Evolutionary conservation across 2,113 vertebrate species (phyloP).

Genomic region (Nerophis lumbriciformis): DNA sequence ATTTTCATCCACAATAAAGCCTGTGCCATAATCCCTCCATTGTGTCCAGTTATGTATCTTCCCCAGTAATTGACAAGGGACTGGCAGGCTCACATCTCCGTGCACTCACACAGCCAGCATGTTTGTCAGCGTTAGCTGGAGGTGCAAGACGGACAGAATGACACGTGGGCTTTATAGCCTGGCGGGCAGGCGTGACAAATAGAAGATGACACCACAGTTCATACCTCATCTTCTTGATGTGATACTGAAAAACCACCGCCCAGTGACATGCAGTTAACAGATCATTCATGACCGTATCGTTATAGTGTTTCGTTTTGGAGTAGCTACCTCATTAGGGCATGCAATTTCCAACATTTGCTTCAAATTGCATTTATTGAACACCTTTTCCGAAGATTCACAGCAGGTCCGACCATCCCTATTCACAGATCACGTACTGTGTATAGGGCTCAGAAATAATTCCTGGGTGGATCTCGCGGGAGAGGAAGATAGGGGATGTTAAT

Average conservation of each 20-base stretch:
- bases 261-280: not conserved
- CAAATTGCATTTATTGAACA: too few relatives aligned
- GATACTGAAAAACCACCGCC: not conserved
- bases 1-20: conserved; percentile 46
- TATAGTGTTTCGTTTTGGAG: not conserved
- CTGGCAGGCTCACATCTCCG: conserved; percentile 30
- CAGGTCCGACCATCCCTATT: too few relatives aligned
- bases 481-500: too few relatives aligned
- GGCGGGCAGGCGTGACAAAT: conserved; percentile 11
- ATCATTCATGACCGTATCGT: not conserved
- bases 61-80: conserved; percentile 37
- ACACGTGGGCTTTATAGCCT: conserved; percentile 6
- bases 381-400: too few relatives aligned
- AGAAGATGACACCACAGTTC: not conserved
- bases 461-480: too few relatives aligned
- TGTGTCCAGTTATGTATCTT: conserved; percentile 22
- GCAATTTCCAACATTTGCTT: not conserved
- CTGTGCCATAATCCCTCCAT: not conserved
- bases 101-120: conserved; percentile 18
- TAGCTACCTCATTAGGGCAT: not conserved
- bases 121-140: conserved; percentile 29
- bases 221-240: conserved; percentile 11
- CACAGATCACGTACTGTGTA: too few relatives aligned
- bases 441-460: too few relatives aligned
- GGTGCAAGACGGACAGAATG: conserved; percentile 16